These are phyloP conservation scores for Andrena cerasifolii DNA, from an alignment of 1,140 invertebrate species.

Conservation along the genomic window DNA sequence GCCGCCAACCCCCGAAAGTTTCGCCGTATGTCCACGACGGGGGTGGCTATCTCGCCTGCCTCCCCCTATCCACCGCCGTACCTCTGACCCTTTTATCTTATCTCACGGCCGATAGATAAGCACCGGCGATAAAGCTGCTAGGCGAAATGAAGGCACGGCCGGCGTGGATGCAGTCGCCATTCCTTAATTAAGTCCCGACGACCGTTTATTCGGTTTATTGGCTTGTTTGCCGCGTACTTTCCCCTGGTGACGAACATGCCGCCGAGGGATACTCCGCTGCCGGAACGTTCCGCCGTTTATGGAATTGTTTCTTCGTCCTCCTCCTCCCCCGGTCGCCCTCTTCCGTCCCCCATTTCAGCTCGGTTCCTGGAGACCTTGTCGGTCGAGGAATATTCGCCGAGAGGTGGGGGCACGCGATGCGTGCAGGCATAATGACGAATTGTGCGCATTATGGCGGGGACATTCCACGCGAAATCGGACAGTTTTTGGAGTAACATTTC, in stretches of 20 bases:
- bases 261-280: conserved; percentile 31
- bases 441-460: conserved; percentile 70
- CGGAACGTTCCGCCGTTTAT: conserved; percentile 19
- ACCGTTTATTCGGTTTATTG: conserved; percentile 67
- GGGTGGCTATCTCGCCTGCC: conserved; percentile 71
- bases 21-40: conserved; percentile 63
- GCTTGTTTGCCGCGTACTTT: conserved; percentile 66
- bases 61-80: conserved; percentile 27
- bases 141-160: conserved; percentile 73
- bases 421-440: conserved; percentile 60
- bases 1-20: conserved; percentile 60
- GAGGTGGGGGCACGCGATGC: not conserved
- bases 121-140: conserved; percentile 59
- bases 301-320: conserved; percentile 16
- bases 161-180: conserved; percentile 72
- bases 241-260: conserved; percentile 40
- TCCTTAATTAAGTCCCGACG: conserved; percentile 79
- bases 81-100: conserved; percentile 77
- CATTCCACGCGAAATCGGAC: no score
- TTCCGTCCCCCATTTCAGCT: no score
- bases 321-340: no score
- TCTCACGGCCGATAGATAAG: conserved; percentile 76
- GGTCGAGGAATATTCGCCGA: not conserved
- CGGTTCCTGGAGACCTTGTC: not conserved
- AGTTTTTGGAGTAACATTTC: no score